Evolutionary conservation across 2,113 vertebrate species (phyloP), one percentile per base, ranked within the genome.

Genomic region (Proteles cristata): DNA sequence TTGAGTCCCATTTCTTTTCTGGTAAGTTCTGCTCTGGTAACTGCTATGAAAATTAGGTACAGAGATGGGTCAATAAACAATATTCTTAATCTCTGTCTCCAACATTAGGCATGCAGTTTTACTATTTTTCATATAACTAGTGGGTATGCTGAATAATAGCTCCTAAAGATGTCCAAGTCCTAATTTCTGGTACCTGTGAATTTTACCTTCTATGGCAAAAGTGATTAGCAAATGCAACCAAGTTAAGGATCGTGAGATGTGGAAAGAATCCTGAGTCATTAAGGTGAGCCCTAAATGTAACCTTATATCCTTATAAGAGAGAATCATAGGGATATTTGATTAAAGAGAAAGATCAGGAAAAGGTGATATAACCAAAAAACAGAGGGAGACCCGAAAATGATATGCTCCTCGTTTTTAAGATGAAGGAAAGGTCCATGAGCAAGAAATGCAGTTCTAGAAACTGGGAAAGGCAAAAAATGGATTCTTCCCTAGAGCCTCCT

Each of bases 1-100:
- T 94, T 83, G 43, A 39, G 93, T 96, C 21, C 50, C 45, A 7
- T 89, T 96, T 94, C 45, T 94, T 94, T 97, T 21, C 23, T 90
- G 90, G 14, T 58, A 93, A 90, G 25, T 7, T 91, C 84, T 97
- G 71, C 66, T 93, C 79, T 19, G 53, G 74, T 43, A 80, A 92
- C 63, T 17, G 2, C 45, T 2, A 11, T 31, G 68, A 94, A 94
- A 97, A 96, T 4, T 73, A 90, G 79, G 71, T 89, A 94, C 53
- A 96, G 48, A 48, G 33, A 65, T 85, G 0, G 6, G 65, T 63
- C 76, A 45, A 90, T 66, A 92, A 92, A 58, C 11, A 90, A 68
- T 50, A 89, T 94, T 33, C 5, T 85, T 95, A 76, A 86, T 90
- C 48, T 84, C 63, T 73, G 21, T 74, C 45, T 92, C 45, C 71